These are phyloP conservation scores for Myripristis jacobus DNA, from an alignment of 2,797 vertebrate genomes.

Conservation along the genomic window DNA sequence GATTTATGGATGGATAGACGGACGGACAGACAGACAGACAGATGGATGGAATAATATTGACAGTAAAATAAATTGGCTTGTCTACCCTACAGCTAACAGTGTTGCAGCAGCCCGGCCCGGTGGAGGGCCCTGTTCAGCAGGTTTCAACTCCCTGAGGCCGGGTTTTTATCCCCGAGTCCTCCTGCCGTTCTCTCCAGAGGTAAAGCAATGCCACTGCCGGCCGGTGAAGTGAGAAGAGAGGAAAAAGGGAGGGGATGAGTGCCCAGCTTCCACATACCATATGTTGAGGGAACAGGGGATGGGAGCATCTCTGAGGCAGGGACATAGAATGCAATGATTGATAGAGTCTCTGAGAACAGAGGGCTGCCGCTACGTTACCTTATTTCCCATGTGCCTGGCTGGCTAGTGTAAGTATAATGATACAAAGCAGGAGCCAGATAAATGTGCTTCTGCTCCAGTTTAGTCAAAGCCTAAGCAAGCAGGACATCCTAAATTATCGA, in stretches of 20 bases:
- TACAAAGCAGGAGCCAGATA: constrained; percentile 44
- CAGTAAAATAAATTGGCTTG: constrained; percentile 43
- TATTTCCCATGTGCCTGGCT: constrained; percentile 67
- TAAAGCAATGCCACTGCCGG: constrained; percentile 43
- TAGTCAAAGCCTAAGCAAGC: constrained; percentile 36
- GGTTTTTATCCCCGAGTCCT: constrained; percentile 30
- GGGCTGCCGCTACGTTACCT: constrained; percentile 51
- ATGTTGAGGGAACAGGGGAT: constrained; percentile 75
- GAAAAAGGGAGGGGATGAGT: constrained; percentile 56
- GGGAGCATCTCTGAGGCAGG: constrained; percentile 63
- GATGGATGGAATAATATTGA: constrained; percentile 6
- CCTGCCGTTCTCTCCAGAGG: constrained; percentile 48
- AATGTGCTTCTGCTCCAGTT: constrained; percentile 46
- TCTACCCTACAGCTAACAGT: constrained; percentile 35
- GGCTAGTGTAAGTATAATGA: constrained; percentile 53
- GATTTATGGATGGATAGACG: neutral
- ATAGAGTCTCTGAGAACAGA: constrained; percentile 68
- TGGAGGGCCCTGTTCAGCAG: constrained; percentile 28
- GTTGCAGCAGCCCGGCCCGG: constrained; percentile 23
- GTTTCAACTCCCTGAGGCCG: constrained; percentile 46
- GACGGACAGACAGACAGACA: constrained; percentile 5
- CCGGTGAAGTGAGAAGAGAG: constrained; percentile 44
- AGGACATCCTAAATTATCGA: neutral
- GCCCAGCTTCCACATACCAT: constrained; percentile 67
- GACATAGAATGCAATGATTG: constrained; percentile 74